A percentile compares a stretch with the other conserved stretches of the same genome.
These are phyloP conservation scores for Poeciliopsis turrubarensis DNA, from an alignment of 2,113 vertebrate species.

Conservation along the genomic window DNA sequence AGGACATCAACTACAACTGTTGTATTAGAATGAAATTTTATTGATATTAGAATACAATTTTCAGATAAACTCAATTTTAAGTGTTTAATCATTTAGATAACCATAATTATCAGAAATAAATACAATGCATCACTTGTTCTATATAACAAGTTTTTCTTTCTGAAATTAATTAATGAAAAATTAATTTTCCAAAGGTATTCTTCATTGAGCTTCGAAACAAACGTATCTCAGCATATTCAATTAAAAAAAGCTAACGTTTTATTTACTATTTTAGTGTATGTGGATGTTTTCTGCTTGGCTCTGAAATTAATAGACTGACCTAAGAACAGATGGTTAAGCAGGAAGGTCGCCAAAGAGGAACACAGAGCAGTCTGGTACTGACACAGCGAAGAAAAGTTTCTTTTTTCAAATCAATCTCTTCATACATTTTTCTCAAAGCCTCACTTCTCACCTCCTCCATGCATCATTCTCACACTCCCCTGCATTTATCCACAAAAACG, in stretches of 20 bases:
- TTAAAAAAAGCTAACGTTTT: constrained; percentile 39
- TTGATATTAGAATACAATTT: neutral
- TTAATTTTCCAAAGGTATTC: neutral
- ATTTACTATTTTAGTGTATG: constrained; percentile 24
- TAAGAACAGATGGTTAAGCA: constrained; percentile 65
- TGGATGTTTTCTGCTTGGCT: constrained; percentile 15
- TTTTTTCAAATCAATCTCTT: constrained; percentile 53
- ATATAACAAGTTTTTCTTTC: neutral
- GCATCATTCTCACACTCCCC: constrained; percentile 33
- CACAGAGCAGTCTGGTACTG: constrained; percentile 42
- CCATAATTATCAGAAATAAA: neutral
- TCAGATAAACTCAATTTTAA: neutral
- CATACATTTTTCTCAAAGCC: constrained; percentile 49
- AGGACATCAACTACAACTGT: no score
- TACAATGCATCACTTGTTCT: neutral
- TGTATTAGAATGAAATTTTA: neutral
- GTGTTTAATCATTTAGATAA: neutral
- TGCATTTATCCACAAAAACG: constrained; percentile 44
- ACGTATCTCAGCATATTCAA: neutral
- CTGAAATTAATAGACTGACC: constrained; percentile 60
- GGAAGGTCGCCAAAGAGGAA: constrained; percentile 47
- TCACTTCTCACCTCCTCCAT: constrained; percentile 59
- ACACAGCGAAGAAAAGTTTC: constrained; percentile 40
- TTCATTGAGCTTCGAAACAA: neutral
- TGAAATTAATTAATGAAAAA: neutral